Percentiles rank a stretch among this genome's conserved stretches.
These are phyloP conservation scores for Enteromius viviparus DNA, from an alignment of 2,797 vertebrate species.

Conservation along the genomic window DNA sequence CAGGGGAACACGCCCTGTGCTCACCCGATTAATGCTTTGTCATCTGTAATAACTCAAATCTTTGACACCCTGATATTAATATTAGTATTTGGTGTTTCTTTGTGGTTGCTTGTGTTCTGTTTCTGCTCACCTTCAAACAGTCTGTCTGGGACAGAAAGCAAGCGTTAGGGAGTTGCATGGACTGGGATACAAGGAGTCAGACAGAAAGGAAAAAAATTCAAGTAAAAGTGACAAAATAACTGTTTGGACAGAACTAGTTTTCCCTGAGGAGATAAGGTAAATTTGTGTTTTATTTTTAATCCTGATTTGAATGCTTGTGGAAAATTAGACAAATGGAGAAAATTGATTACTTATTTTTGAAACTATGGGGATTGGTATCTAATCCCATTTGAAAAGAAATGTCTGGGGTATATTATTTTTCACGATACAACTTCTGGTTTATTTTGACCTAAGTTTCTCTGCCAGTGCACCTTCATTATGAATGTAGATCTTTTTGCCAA, in stretches of 20 bases:
- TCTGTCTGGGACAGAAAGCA: background rate
- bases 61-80: constrained; percentile 80
- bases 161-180: background rate
- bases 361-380: background rate
- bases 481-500: constrained; percentile 38
- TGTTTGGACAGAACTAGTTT: background rate
- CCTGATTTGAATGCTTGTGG: background rate
- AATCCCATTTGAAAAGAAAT: constrained; percentile 11
- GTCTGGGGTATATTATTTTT: background rate
- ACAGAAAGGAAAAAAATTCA: background rate
- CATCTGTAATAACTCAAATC: constrained; percentile 83
- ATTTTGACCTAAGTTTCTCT: background rate
- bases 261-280: background rate
- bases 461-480: constrained; percentile 17
- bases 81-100: constrained; percentile 62
- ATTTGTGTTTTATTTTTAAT: constrained; percentile 22
- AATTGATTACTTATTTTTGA: background rate
- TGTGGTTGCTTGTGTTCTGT: constrained; percentile 35
- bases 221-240: background rate
- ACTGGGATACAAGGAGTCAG: background rate
- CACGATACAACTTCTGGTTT: background rate
- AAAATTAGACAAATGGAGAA: background rate
- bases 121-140: constrained; percentile 42
- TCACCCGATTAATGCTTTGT: constrained; percentile 82
- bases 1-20: constrained; percentile 71